Percentiles rank a stretch among this genome's conserved stretches.
Conservation (phyloP, 2,797 vertebrate genomes). For the Xenopus petersii region DNA sequence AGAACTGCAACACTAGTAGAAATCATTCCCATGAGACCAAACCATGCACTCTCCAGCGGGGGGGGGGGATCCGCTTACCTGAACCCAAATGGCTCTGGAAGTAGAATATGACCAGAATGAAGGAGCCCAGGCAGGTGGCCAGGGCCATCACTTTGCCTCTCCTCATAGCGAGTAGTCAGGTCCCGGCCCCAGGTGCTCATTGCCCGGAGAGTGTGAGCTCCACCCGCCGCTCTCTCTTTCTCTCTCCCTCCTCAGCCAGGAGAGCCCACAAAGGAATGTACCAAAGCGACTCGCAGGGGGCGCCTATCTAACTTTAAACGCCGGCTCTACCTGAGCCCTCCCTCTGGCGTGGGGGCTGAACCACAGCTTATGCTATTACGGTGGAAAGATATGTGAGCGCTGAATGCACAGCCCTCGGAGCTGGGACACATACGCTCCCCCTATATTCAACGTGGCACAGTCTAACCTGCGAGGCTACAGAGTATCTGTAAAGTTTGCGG, state of each 20-base stretch:
- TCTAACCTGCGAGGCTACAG: not conserved
- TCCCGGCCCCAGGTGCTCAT: slow-evolving; percentile 39
- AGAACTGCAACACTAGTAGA: no score
- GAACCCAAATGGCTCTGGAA: slow-evolving; percentile 73
- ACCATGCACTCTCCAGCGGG: no score
- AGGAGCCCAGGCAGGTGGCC: slow-evolving; percentile 72
- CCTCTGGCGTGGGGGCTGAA: not conserved
- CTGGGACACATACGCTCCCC: not conserved
- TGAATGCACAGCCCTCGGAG: not conserved
- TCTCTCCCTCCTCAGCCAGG: slow-evolving; percentile 5
- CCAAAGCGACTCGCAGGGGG: slow-evolving; percentile 1
- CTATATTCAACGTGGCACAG: slow-evolving; percentile 16
- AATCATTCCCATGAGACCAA: no score
- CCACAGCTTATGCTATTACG: no score
- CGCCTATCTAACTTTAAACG: no score
- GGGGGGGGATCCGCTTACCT: slow-evolving; percentile 64
- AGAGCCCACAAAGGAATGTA: slow-evolving; percentile 19
- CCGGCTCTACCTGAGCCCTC: not conserved
- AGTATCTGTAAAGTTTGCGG: no score
- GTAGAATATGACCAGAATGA: slow-evolving; percentile 75
- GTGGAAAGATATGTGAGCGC: not conserved
- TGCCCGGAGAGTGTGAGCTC: not conserved
- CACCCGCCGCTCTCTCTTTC: slow-evolving; percentile 1
- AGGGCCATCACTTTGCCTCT: slow-evolving; percentile 66
- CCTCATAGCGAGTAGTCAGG: slow-evolving; percentile 64